Evolutionary conservation across 2,888 invertebrate genomes (phyloP).

Genomic region (Patella depressa): DNA sequence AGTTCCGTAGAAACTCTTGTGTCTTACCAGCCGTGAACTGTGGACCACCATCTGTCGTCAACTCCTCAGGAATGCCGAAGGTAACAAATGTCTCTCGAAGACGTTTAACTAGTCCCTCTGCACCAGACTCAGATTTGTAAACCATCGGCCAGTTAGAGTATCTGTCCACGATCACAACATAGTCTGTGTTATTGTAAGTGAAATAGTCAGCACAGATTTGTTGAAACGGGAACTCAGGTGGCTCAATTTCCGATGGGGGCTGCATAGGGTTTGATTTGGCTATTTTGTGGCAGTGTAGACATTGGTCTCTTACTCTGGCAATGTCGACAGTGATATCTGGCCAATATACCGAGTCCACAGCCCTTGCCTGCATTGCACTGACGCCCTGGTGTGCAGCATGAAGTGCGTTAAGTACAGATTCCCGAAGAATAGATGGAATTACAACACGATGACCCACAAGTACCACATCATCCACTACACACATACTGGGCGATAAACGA

Average conservation of each 20-base stretch:
- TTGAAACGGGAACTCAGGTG: conserved; percentile 40
- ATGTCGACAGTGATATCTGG: conserved; percentile 35
- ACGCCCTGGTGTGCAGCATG: too few species aligned
- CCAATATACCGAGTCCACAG: too few species aligned
- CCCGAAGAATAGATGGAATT: conserved; percentile 18
- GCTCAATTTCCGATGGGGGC: conserved; percentile 26
- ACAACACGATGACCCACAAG: conserved; percentile 34
- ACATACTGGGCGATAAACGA: conserved; percentile 27
- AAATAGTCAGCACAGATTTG: conserved; percentile 34
- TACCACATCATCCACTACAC: conserved; percentile 36
- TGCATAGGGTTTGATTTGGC: conserved; percentile 38
- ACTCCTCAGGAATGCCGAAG: conserved; percentile 41
- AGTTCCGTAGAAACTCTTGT: conserved; percentile 33
- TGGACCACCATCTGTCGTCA: conserved; percentile 39
- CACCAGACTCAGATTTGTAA: conserved; percentile 28
- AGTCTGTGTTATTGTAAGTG: conserved; percentile 32
- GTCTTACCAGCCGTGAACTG: conserved; percentile 38
- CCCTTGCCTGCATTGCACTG: too few species aligned
- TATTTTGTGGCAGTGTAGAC: conserved; percentile 29
- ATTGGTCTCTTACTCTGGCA: too few species aligned
- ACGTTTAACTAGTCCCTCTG: conserved; percentile 32
- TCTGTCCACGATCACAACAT: conserved; percentile 40
- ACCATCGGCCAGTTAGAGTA: conserved; percentile 41
- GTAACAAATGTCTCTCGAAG: conserved; percentile 37
- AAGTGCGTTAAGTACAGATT: conserved; percentile 29